These are phyloP conservation scores for Novumbra hubbsi DNA, from an alignment of 2,797 vertebrate genomes.

Conservation along the genomic window DNA sequence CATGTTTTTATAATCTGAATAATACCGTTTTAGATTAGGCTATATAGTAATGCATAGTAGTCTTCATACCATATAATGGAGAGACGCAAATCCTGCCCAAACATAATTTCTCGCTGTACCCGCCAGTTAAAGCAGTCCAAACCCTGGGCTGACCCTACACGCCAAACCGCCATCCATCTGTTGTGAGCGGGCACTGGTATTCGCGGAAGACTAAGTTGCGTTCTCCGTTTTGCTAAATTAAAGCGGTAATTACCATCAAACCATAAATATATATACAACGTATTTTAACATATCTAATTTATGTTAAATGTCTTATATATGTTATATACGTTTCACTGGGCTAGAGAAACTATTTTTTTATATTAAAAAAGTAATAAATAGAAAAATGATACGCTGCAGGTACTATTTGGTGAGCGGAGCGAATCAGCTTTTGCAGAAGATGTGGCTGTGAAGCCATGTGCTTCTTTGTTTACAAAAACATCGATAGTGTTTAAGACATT, in stretches of 20 bases:
- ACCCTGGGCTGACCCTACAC: background rate
- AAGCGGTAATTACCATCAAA: background rate
- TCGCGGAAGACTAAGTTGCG: background rate
- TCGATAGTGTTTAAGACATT: constrained; percentile 5
- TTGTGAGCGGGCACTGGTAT: background rate
- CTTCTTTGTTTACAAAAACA: constrained; percentile 44
- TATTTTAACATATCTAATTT: background rate
- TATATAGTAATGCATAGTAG: no score
- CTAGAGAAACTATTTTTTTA: background rate
- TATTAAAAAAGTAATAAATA: background rate
- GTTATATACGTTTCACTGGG: background rate
- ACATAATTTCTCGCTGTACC: no score
- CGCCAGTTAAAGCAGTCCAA: background rate
- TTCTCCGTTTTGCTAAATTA: background rate
- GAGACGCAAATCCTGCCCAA: no score
- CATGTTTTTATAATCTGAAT: no score
- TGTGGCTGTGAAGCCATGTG: constrained; percentile 34
- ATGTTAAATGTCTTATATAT: background rate
- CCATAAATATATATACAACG: background rate
- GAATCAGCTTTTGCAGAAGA: background rate
- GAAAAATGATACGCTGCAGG: background rate
- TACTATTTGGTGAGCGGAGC: constrained; percentile 6
- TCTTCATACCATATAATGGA: no score
- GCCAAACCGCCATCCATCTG: background rate
- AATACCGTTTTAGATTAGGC: no score